Evolutionary conservation across 2,113 vertebrate genomes (phyloP).

Genomic region (Poecile atricapillus): DNA sequence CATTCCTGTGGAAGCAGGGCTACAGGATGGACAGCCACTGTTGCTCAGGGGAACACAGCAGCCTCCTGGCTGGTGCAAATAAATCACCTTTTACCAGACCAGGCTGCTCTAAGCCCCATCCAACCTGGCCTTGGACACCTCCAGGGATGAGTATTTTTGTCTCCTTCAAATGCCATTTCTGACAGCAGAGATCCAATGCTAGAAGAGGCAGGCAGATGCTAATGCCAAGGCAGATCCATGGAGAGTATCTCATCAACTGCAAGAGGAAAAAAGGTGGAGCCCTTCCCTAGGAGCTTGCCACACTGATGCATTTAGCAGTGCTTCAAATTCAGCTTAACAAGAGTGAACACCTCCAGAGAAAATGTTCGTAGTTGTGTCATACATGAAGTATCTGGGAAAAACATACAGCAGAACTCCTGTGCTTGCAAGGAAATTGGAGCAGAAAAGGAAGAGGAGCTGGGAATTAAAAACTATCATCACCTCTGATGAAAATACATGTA

Average conservation of each 20-base stretch:
- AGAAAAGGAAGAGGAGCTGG: background rate
- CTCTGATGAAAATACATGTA: rapidly evolving
- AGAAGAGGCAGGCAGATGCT: background rate
- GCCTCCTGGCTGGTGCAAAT: background rate
- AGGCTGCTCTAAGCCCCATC: background rate
- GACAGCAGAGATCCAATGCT: background rate
- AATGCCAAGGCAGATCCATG: background rate
- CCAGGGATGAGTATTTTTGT: background rate
- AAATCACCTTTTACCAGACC: background rate
- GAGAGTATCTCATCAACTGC: background rate
- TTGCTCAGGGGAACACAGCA: background rate
- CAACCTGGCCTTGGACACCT: background rate
- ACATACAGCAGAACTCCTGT: background rate
- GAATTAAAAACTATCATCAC: background rate
- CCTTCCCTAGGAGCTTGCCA: background rate
- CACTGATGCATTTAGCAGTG: background rate
- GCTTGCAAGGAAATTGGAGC: background rate
- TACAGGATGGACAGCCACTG: background rate
- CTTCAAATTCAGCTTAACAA: background rate
- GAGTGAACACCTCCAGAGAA: background rate
- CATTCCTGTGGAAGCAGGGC: background rate
- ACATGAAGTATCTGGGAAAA: background rate
- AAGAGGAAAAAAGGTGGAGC: background rate
- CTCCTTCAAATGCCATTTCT: background rate
- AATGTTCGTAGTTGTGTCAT: background rate